Evolutionary conservation across 2,113 vertebrate species (phyloP).

Genomic region (Cygnus buccinator): DNA sequence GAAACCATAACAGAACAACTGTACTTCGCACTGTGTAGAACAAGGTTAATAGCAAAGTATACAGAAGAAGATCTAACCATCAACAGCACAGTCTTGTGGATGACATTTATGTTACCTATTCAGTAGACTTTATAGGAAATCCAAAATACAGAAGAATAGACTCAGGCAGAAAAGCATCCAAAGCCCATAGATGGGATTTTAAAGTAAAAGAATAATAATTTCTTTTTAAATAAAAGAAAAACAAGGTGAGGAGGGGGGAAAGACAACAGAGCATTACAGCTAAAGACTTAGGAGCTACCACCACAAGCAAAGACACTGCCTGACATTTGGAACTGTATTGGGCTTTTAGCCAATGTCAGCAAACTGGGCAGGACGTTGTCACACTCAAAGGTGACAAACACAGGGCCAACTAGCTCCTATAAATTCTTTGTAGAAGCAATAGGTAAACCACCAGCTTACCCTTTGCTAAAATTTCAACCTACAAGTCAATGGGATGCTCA

Average conservation of each 20-base stretch:
- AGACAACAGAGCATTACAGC: background rate
- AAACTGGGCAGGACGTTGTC: background rate
- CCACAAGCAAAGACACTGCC: background rate
- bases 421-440: background rate
- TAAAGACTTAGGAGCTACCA: background rate
- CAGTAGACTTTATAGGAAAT: background rate
- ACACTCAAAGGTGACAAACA: background rate
- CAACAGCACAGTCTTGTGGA: background rate
- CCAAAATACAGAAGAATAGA: background rate
- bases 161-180: background rate
- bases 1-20: background rate
- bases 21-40: background rate
- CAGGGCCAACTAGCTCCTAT: background rate
- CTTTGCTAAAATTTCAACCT: background rate
- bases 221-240: background rate
- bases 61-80: background rate
- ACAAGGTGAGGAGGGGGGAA: background rate
- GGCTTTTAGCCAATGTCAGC: background rate
- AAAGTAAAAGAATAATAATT: background rate
- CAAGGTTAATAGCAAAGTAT: background rate
- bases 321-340: background rate
- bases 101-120: background rate
- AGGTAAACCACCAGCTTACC: background rate
- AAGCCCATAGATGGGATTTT: background rate
- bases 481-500: background rate